phyloP scores from a whole-genome alignment of 2,888 invertebrate species.

The Lampropteryx suffumata region DNA sequence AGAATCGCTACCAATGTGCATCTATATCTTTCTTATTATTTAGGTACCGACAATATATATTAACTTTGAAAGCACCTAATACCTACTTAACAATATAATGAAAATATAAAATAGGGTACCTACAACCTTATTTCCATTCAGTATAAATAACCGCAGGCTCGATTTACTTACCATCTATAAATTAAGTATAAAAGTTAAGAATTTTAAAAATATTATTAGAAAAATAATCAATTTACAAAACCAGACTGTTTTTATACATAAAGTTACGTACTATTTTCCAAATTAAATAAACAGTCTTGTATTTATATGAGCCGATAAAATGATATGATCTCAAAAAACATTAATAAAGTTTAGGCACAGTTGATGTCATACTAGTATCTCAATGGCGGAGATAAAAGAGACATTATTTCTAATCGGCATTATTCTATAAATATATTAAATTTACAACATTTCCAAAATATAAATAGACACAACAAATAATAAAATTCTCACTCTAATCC shows the following conservation, averaged over 20 bases:
- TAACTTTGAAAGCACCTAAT: too few species aligned
- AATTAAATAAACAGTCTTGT: constrained; percentile 8
- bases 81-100: not conserved
- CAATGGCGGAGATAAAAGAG: constrained; percentile 8
- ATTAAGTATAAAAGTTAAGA: too few species aligned
- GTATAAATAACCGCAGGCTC: too few species aligned
- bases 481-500: constrained; percentile 66
- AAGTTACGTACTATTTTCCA: not conserved
- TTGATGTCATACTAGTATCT: constrained; percentile 9
- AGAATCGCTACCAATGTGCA: too few species aligned
- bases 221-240: too few species aligned
- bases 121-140: too few species aligned
- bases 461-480: constrained; percentile 70
- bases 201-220: too few species aligned
- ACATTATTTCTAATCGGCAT: not conserved
- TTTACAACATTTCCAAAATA: constrained; percentile 73
- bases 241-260: too few species aligned
- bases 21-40: too few species aligned
- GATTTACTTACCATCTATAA: not conserved
- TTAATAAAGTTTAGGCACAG: not conserved
- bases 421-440: not conserved
- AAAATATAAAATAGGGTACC: too few species aligned
- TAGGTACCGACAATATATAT: too few species aligned
- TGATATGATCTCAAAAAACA: not conserved
- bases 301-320: constrained; percentile 2